These are phyloP conservation scores for Pseudorhombus dupliciocellatus DNA, from an alignment of 2,113 vertebrate genomes.

Conservation along the genomic window DNA sequence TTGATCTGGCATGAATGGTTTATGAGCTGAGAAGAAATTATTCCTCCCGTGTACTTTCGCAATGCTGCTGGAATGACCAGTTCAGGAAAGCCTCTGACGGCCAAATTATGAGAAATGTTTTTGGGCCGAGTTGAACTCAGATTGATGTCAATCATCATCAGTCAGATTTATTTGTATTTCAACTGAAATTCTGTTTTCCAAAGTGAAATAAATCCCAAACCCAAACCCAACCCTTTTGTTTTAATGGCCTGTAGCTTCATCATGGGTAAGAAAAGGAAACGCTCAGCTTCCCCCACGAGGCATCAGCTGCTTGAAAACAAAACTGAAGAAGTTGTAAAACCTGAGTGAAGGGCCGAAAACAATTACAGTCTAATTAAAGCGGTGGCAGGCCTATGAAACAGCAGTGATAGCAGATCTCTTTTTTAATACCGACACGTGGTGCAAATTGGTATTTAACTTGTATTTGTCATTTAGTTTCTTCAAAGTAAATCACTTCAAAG, in stretches of 20 bases:
- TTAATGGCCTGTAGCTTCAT: neutral
- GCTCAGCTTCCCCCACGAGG: neutral
- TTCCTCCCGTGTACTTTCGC: neutral
- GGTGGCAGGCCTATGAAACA: conserved; percentile 25
- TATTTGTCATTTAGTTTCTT: conserved; percentile 38
- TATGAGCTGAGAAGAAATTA: neutral
- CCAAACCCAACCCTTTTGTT: neutral
- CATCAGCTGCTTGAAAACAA: neutral
- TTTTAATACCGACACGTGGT: conserved; percentile 32
- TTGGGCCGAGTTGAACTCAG: no score
- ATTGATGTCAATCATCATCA: neutral
- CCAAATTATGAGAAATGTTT: no score
- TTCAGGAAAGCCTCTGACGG: no score
- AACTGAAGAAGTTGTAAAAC: neutral
- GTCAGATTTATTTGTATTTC: no score
- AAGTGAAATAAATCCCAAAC: no score
- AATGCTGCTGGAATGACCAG: neutral
- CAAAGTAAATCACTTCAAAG: conserved; percentile 38
- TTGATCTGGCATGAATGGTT: neutral
- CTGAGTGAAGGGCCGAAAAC: neutral
- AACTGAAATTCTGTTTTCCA: no score
- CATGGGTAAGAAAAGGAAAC: neutral
- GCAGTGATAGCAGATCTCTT: conserved; percentile 30
- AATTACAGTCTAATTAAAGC: conserved; percentile 41
- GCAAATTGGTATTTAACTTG: conserved; percentile 56